Percentiles rank a stretch among this genome's conserved stretches.
Conservation (phyloP, 1,140 invertebrate genomes). For the Sminthurinus signatus region DNA sequence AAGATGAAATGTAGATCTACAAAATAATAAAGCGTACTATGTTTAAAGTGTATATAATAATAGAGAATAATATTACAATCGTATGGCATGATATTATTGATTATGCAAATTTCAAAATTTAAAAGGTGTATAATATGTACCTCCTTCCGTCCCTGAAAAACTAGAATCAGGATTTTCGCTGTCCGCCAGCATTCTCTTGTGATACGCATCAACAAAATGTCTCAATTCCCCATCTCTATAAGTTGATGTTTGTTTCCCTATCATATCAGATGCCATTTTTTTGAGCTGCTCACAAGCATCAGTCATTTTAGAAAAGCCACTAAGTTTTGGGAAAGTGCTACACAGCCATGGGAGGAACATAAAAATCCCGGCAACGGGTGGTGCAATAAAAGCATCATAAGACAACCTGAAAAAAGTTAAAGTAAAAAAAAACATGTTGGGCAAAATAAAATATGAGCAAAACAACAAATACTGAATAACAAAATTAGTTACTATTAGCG, state of each 20-base stretch:
- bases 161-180: slow-evolving; percentile 18
- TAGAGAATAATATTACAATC: background rate
- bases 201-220: slow-evolving; percentile 26
- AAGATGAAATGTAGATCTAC: background rate
- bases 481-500: too few species aligned
- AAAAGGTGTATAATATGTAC: background rate
- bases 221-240: background rate
- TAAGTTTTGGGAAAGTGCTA: too few species aligned
- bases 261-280: too few species aligned
- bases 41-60: background rate
- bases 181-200: slow-evolving; percentile 14
- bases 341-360: background rate
- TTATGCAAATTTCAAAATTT: background rate
- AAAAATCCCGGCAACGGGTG: too few species aligned
- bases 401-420: background rate
- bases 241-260: slow-evolving; percentile 12
- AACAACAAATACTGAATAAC: background rate
- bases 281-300: too few species aligned
- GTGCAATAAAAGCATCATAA: background rate
- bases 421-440: background rate
- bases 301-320: too few species aligned
- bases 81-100: background rate
- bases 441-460: background rate
- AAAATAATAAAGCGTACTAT: background rate
- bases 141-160: slow-evolving; percentile 17